Evolutionary conservation across 2,113 vertebrate species (phyloP).

Genomic region (Bubo bubo): DNA sequence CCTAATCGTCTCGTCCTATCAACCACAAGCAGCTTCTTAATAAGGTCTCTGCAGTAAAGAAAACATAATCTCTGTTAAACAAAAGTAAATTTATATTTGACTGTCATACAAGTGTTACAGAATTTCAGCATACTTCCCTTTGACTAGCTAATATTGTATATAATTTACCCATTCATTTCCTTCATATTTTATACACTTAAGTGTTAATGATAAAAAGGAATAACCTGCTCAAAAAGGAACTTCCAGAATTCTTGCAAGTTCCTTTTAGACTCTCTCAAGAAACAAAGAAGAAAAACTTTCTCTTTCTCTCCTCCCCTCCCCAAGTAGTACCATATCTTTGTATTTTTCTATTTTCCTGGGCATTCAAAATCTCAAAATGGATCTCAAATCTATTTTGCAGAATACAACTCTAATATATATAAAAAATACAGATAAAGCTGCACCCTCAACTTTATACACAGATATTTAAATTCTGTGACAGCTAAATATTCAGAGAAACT

Average conservation of each 20-base stretch:
- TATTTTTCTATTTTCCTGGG: not conserved
- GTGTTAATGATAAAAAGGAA: not conserved
- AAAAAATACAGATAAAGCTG: not conserved
- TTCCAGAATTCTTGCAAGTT: not conserved
- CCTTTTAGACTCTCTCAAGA: not conserved
- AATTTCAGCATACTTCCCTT: not conserved
- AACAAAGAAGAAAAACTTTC: not conserved
- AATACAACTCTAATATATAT: not conserved
- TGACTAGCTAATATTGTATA: not conserved
- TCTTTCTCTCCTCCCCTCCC: not conserved
- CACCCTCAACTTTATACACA: not conserved
- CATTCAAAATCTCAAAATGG: not conserved
- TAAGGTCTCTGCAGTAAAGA: constrained; percentile 84
- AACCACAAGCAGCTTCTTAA: constrained; percentile 93
- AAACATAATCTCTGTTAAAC: not conserved
- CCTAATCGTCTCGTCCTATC: constrained; percentile 90
- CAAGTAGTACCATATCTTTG: not conserved
- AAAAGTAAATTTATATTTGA: not conserved
- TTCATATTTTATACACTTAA: not conserved
- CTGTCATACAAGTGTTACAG: not conserved
- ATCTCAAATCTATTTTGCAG: not conserved
- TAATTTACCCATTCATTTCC: not conserved
- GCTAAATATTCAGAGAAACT: not conserved
- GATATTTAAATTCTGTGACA: not conserved
- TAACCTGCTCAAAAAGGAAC: not conserved